Percentiles rank a stretch among this genome's conserved stretches.
Evolutionary conservation across 2,888 invertebrate species (phyloP).

Genomic region (Euzophera pinguis): DNA sequence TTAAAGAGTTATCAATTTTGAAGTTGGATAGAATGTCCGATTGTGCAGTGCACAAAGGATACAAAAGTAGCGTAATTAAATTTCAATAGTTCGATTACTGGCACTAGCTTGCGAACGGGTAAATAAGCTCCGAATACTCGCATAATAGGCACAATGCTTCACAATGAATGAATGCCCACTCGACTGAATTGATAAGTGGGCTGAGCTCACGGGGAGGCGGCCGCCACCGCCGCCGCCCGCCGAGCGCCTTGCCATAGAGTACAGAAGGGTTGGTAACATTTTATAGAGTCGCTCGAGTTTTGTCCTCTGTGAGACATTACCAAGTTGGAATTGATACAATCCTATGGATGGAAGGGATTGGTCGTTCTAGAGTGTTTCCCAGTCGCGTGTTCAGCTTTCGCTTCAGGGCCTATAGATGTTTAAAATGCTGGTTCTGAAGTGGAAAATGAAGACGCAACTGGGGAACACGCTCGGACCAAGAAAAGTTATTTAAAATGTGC

Average conservation of each 20-base stretch:
- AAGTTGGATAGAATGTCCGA: not conserved
- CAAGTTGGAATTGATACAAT: too few species aligned
- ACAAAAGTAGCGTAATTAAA: conserved; percentile 5
- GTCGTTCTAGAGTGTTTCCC: too few species aligned
- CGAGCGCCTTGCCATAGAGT: conserved; percentile 35
- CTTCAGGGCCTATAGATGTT: too few species aligned
- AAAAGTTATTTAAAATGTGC: too few species aligned
- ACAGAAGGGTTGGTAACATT: not conserved
- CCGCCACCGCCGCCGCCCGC: conserved; percentile 51
- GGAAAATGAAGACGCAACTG: too few species aligned
- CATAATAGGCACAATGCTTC: conserved; percentile 70
- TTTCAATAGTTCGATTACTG: conserved; percentile 24
- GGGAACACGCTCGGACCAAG: too few species aligned
- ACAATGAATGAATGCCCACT: conserved; percentile 76
- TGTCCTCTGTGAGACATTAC: conserved; percentile 1
- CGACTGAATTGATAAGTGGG: conserved; percentile 78
- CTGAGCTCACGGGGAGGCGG: conserved; percentile 50
- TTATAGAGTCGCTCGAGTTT: not conserved
- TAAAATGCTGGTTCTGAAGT: too few species aligned
- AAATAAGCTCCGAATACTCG: conserved; percentile 65
- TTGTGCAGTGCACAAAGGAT: not conserved
- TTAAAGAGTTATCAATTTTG: not conserved
- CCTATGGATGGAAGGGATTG: too few species aligned
- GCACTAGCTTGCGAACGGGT: conserved; percentile 55
- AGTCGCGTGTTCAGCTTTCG: too few species aligned